These are phyloP conservation scores for Cryptosula pallasiana DNA, from an alignment of 2,888 invertebrate genomes.

Conservation along the genomic window DNA sequence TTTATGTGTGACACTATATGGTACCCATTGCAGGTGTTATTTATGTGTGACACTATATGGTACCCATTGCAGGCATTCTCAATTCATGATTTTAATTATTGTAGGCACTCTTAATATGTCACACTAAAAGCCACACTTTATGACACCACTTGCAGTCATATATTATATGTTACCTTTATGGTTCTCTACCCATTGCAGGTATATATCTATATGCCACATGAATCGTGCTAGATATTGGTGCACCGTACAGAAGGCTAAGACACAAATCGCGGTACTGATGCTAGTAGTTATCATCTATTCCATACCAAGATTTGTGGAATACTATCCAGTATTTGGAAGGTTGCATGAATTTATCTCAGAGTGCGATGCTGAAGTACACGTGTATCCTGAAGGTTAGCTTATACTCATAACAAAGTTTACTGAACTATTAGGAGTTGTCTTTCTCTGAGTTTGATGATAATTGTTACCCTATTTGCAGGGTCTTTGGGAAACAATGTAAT, in stretches of 20 bases:
- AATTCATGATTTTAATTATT: too few species aligned
- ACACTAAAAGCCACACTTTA: too few species aligned
- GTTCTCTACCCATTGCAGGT: constrained; percentile 12
- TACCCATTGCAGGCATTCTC: too few species aligned
- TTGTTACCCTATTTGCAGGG: not conserved
- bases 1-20: too few species aligned
- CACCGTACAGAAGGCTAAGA: not conserved
- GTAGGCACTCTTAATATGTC: too few species aligned
- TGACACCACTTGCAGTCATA: too few species aligned
- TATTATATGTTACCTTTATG: too few species aligned
- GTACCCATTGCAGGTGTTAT: too few species aligned
- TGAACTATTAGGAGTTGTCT: too few species aligned
- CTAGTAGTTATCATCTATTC: not conserved
- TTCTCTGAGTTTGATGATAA: too few species aligned
- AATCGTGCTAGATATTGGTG: not conserved
- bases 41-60: too few species aligned
- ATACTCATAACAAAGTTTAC: too few species aligned
- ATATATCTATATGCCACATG: constrained; percentile 12
- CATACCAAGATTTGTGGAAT: constrained; percentile 6
- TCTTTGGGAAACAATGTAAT: not conserved
- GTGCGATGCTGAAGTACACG: not conserved
- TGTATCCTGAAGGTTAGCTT: not conserved
- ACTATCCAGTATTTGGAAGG: not conserved
- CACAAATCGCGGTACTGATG: not conserved
- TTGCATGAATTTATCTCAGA: not conserved